Base-by-base conservation (phyloP, 2,888 invertebrate species). In the Lithosia quadra region DNA sequence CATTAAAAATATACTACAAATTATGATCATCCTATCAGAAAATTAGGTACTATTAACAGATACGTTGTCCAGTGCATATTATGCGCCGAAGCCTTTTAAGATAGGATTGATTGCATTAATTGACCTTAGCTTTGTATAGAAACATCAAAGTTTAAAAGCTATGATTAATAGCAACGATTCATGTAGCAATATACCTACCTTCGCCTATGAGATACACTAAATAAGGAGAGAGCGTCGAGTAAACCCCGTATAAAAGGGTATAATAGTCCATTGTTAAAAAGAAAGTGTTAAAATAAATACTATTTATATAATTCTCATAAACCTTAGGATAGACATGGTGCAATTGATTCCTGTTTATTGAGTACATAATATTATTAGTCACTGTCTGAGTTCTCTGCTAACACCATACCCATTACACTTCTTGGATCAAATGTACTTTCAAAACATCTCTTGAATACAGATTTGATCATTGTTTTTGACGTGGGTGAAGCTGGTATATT, bases 361-460 rank as follows among this genome's bases (percentile, higher is more conserved):
- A 33, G 28, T 28, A 21, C 7, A 21, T 58, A 8, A 13, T 39
- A 24, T n/a, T 68, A 60, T 85, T 79, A 92, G 73, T 96, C 96
- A 85, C 96, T 96, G 83, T 97, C 98, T 1, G 97, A 97, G 86
- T 97, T 96, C 69, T 96, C 96, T n/a, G 96, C 97, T 80, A 97
- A 93, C 57, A 97, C 92, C 62, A 91, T 91, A 78, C 96, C 95
- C 75, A 95, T 95, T 55, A 96, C 95, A 71, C 95, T 95, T 77
- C 94, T 93, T 11, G 96, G 96, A 80, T 97, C 95, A 83, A 96
- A 97, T n/a, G 97, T 97, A 59, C 95, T 92, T 88, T 97, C 96
- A 89, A 97, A 97, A 87, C 97, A 97, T 71, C 97, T 95, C 73
- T 96, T 96, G 83, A 98, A 97, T 67, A 97, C 96, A 0, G 95